Base-by-base conservation (phyloP, 2,113 vertebrate genomes). In the Hyla sarda region DNA sequence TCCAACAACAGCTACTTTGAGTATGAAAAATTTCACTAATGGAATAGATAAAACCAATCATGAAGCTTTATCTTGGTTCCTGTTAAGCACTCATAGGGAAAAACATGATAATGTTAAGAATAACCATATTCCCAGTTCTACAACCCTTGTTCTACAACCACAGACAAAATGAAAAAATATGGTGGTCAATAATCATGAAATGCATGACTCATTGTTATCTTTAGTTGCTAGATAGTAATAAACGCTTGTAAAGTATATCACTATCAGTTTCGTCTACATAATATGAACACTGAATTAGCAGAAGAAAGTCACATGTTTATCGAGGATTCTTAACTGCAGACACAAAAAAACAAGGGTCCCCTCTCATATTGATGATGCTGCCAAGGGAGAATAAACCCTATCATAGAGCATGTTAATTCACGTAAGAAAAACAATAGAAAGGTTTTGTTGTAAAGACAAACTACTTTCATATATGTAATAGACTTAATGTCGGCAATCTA, bases 231-330 rank as follows among this genome's bases (percentile, higher is more conserved):
- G 25, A 77, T 32, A 54, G 50, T 32, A 54, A 45, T 54, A 48
- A 54, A 12, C 48, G 52, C 75, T 76, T 47, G 50, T 58, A 56
- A 56, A 56, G 32, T 14, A 34, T 5, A 28, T 14, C 54, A 23
- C n/a, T 65, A 41, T 37, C 77, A 41, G 6, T 28, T 62, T 58
- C 45, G 77, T 62, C 52, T 79, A 79, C 30, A 19, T 4, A 37
- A 79, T 37, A 56, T 79, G 52, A 79, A 79, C 21, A 79, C 30
- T 79, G 76, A 79, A 23, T 58, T 79, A 79, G 28, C 52, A 79
- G 52, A 79, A 79, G 23, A 79, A 54, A 34, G 2, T 37, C 52
- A 58, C 21, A 34, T 19, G 19, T 58, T 79, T 58, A 45, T 79
- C n/a, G 56, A 23, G 75, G 13, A 23, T 41, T 80, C 50, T 16